Evolutionary conservation across 2,888 invertebrate species (phyloP), one percentile per base, ranked within the genome.

Genomic region (Caenorhabditis virilis): DNA sequence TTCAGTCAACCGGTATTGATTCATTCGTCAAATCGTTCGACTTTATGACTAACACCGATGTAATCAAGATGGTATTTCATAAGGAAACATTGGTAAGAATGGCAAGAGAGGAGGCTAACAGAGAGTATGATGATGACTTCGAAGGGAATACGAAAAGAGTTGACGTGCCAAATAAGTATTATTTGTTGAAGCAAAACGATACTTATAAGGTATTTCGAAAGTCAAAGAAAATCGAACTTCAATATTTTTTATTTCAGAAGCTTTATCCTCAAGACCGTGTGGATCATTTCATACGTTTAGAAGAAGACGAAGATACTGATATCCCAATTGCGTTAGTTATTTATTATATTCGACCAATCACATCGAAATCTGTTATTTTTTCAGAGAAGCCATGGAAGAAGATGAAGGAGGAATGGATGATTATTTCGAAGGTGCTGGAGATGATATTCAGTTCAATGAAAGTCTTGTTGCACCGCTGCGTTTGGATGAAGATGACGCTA

Each of bases 11-110:
- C 22, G 58, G 59, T 38, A 45, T 64, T 3, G 64, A 64, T 11
- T 47, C 56, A 2, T 59, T 48, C 42, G 53, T 64, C 13, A 59
- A 64, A n/a, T 47, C 43, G 1, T 42, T 51, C 9, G 64, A 64
- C 20, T 15, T 30, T 5, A 52, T 56, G 64, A 48, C 49, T 0
- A 64, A 64, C 20, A 42, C 43, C 6, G 64, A 64, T 16, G 58
- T 51, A 3, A 47, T 59, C 18, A 59, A 55, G 16, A 59, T 64
- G 54, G 18, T 30, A 27, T 47, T 59, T 9, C 57, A 49, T 20
- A 49, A 50, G 2, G 63, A 58, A 2, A 26, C 53, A 1, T n/a
- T 33, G 15, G 2, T 22, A 23, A 30, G 39, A 26, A 15, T 45
- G 6, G 43, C 26, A 25, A 5, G 3, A 27, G 26, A 16, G 16